These are phyloP conservation scores for Scaptomyza polygonia DNA, from an alignment of 2,888 invertebrate species.

Conservation along the genomic window DNA sequence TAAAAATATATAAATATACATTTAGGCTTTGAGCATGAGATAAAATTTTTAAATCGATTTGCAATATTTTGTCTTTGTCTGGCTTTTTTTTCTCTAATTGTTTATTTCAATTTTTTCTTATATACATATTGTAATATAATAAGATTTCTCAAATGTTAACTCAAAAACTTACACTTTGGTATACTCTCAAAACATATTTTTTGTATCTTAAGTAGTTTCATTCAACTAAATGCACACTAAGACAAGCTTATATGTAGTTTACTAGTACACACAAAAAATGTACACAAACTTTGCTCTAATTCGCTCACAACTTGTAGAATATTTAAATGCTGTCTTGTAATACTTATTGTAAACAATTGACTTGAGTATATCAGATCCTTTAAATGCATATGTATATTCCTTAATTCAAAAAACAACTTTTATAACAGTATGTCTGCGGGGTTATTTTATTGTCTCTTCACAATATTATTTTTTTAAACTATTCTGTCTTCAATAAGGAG, in stretches of 20 bases:
- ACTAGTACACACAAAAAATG: background rate
- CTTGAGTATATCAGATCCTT: constrained; percentile 9
- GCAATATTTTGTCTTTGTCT: constrained; percentile 7
- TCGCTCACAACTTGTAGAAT: background rate
- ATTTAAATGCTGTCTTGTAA: constrained; percentile 7
- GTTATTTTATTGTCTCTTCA: constrained; percentile 33
- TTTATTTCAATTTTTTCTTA: background rate
- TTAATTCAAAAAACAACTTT: constrained; percentile 23
- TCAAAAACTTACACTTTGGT: background rate
- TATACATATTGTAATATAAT: background rate
- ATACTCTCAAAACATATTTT: constrained; percentile 2
- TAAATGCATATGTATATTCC: constrained; percentile 4
- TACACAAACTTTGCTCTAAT: constrained; percentile 4
- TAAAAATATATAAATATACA: constrained; percentile 1
- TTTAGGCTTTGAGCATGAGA: constrained; percentile 23
- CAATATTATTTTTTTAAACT: constrained; percentile 46
- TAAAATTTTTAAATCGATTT: constrained; percentile 11
- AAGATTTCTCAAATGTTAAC: constrained; percentile 13
- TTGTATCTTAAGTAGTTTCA: constrained; percentile 22
- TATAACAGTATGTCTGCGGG: constrained; percentile 27
- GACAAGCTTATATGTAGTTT: constrained; percentile 37
- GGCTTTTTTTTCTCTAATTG: constrained; percentile 5
- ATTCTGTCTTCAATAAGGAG: constrained; percentile 36
- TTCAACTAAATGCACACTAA: constrained; percentile 17
- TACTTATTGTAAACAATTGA: background rate